Base-by-base conservation (phyloP, 2,888 invertebrate genomes). In the Dolichomitus sp. region DNA sequence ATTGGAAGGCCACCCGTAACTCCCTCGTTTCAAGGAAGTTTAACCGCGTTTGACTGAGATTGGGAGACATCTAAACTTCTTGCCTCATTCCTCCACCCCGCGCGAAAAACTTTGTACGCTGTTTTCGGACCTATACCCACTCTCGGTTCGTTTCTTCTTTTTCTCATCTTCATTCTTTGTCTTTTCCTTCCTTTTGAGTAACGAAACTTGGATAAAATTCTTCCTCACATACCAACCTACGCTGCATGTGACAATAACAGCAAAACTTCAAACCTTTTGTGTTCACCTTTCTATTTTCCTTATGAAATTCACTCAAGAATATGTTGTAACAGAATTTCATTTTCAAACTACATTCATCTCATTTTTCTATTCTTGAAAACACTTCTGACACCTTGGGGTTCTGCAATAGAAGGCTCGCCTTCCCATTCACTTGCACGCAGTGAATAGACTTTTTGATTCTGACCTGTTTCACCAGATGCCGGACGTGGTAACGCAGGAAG, bases 401-500 rank as follows among this genome's bases (percentile, higher is more conserved):
- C 9, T n/a, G 33, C 19, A 48, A 73, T 61, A 19, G 61, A 61
- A 12, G 33, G 9, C 23, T 19, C 17, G 23, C 23, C 17, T n/a
- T 27, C 42, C 30, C 14, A 30, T 57, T 59, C 59, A 30, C 40
- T 52, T 61, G 40, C 17, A 11, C 23, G 17, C 5, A 17, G 40
- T 63, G 52, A 54, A 66, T 65, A 65, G 69, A 76, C 61, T 50
- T 76, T 80, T 76, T 76, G 68, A 80, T 73, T 63, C 14, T 27
- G 52, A 23, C 7, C 52, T 72, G 63, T 83, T 83, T 75, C 89
- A 88, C 59, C 90, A 95, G 95, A 94, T 95, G 94, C 95, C 95
- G 2, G 95, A 95, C 86, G 94, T 95, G 61, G 94, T 95, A 82
- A 94, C 94, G 27, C 95, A 95, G 85, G 95, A 95, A 84, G 94